A percentile compares a stretch with the other conserved stretches of the same genome.
Conservation (phyloP, 2,888 invertebrate species). For the Saturnia pavonia region DNA sequence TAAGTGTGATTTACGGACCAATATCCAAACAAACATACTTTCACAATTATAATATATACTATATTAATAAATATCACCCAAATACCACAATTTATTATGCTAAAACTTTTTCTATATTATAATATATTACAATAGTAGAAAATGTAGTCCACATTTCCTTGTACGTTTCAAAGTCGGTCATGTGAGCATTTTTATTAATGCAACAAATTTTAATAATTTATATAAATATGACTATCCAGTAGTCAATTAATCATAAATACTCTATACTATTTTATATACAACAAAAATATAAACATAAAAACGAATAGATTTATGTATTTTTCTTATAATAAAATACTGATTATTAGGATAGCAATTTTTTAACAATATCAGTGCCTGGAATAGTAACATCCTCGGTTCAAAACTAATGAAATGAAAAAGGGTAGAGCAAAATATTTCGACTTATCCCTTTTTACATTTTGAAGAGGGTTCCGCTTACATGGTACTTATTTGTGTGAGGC, state of each 20-base stretch:
- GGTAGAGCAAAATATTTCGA: slow-evolving; percentile 48
- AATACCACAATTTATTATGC: too few relatives aligned
- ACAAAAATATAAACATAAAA: background rate
- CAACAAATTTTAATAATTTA: background rate
- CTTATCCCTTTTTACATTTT: slow-evolving; percentile 57
- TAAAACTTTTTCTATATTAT: too few relatives aligned
- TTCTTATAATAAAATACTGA: background rate
- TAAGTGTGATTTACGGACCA: too few relatives aligned
- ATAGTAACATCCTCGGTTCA: slow-evolving; percentile 16
- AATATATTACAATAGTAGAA: background rate
- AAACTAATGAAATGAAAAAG: slow-evolving; percentile 51
- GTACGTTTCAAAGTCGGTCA: background rate
- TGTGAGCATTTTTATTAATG: background rate
- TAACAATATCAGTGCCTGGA: slow-evolving; percentile 24
- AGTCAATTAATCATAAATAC: background rate
- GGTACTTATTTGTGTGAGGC: slow-evolving; percentile 46
- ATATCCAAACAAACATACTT: too few relatives aligned
- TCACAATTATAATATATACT: too few relatives aligned
- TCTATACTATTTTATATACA: background rate
- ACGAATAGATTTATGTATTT: too few relatives aligned
- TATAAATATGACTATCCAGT: background rate
- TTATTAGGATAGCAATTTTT: background rate
- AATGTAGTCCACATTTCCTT: background rate
- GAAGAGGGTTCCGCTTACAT: slow-evolving; percentile 55
- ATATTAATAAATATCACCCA: too few relatives aligned